Base-by-base conservation (phyloP, 2,113 vertebrate genomes). In the Gambusia holbrooki region DNA sequence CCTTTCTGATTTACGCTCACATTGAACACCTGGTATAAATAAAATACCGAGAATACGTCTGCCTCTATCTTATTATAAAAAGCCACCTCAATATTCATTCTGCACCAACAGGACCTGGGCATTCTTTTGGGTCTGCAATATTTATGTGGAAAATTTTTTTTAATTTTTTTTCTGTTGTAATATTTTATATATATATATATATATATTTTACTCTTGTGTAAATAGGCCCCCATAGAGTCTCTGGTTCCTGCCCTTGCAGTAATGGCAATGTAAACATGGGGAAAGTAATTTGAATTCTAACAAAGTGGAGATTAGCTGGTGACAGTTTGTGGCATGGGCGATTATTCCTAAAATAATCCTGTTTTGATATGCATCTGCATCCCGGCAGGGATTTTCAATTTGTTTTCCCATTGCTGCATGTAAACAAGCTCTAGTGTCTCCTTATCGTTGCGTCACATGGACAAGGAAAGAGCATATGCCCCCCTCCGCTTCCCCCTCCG, bases 301-400 rank as follows among this genome's bases (percentile, higher is more conserved):
- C 94, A 94, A 95, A 94, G 91, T 95, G 90, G 91, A 95, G 94
- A 95, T 95, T 95, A 95, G 94, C 92, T 88, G 85, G 90, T 92
- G 92, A 93, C 90, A 93, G 92, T 93, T 93, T 94, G 92, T 93
- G 93, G 93, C 89, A 90, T 90, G 87, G 90, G 74, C 84, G 95
- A 95, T 95, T 95, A 95, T 95, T 95, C 94, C 92, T 88, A 94
- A 94, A 95, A 95, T 95, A 95, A 95, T 95, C 93, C 93, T 94
- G 92, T 94, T 95, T 95, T 94, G 94, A 95, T 95, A 95, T 95
- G 94, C 95, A 95, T 95, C 95, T 92, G 92, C 90, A 89, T 94
- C 93, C 93, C 79, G 87, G 92, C 92, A 93, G 92, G 94, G 94
- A 94, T 95, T 95, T 95, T 94, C 93, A 94, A 95, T 94, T 95